A percentile compares a stretch with the other conserved stretches of the same genome.
Conservation (phyloP, 2,113 vertebrate genomes). For the Zapus hudsonius region DNA sequence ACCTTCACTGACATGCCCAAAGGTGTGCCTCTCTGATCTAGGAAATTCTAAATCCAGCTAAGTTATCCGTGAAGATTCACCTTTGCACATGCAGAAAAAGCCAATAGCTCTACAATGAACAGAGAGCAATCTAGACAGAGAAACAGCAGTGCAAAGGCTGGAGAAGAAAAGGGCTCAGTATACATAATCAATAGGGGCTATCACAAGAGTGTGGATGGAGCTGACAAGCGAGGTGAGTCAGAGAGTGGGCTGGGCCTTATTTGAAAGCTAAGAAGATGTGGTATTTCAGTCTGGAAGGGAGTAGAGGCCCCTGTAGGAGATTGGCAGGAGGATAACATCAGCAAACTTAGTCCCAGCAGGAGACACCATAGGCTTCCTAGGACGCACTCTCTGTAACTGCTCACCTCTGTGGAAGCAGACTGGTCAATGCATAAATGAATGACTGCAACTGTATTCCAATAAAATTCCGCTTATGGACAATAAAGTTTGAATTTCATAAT, state of each 20-base stretch:
- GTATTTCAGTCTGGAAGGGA: not conserved
- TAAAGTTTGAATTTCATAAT: constrained; percentile 49
- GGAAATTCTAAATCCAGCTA: too few relatives aligned
- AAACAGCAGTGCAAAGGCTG: not conserved
- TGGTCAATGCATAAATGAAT: not conserved
- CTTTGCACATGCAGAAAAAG: not conserved
- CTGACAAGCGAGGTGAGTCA: not conserved
- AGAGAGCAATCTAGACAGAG: not conserved
- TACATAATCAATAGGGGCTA: not conserved
- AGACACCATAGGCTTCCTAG: not conserved
- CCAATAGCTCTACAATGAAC: not conserved
- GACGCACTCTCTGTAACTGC: not conserved
- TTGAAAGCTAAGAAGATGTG: not conserved
- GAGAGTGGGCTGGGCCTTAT: not conserved
- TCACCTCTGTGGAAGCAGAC: not conserved
- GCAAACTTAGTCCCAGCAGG: not conserved
- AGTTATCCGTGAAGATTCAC: too few relatives aligned
- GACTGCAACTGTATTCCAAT: not conserved
- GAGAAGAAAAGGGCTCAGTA: not conserved
- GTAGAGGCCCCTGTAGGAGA: not conserved
- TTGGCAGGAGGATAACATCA: accelerated
- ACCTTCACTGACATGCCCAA: too few relatives aligned
- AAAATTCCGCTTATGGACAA: not conserved
- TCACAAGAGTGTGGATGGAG: not conserved
- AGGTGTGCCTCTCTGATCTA: not conserved